Conservation (phyloP, 1,140 invertebrate species). For the Parapsyche elsis region DNA sequence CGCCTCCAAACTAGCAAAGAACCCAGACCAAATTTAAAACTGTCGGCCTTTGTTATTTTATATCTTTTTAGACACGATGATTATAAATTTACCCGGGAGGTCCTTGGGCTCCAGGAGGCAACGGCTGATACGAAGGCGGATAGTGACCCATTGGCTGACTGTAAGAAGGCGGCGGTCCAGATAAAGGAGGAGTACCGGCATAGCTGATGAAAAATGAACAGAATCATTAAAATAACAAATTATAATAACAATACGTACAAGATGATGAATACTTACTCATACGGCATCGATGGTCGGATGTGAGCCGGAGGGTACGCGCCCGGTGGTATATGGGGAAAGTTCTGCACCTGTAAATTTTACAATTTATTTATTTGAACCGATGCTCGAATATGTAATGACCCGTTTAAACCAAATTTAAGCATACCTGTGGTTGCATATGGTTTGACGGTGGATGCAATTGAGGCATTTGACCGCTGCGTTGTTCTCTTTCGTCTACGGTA, state of each 20-base stretch:
- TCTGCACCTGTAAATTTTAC: slow-evolving; percentile 36
- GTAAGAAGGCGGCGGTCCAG: slow-evolving; percentile 54
- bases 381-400: not conserved
- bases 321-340: slow-evolving; percentile 35
- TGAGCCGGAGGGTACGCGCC: slow-evolving; percentile 29
- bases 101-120: slow-evolving; percentile 62
- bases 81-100: slow-evolving; percentile 56
- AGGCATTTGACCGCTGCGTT: slow-evolving; percentile 50
- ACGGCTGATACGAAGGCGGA: slow-evolving; percentile 61
- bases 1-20: no score
- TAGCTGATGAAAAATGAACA: slow-evolving; percentile 30
- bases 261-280: slow-evolving; percentile 42
- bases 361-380: slow-evolving; percentile 35
- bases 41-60: slow-evolving; percentile 1
- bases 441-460: slow-evolving; percentile 41
- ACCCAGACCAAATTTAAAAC: no score
- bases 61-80: slow-evolving; percentile 8
- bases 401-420: slow-evolving; percentile 19
- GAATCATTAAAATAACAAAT: slow-evolving; percentile 12
- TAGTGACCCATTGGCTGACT: slow-evolving; percentile 55
- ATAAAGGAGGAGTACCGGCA: slow-evolving; percentile 54
- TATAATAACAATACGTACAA: slow-evolving; percentile 13
- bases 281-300: slow-evolving; percentile 29
- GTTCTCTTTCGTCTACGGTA: slow-evolving; percentile 72
- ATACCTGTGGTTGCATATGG: slow-evolving; percentile 14